Conservation (phyloP, 2,888 invertebrate species). For the Cheilosia vernalis region DNA sequence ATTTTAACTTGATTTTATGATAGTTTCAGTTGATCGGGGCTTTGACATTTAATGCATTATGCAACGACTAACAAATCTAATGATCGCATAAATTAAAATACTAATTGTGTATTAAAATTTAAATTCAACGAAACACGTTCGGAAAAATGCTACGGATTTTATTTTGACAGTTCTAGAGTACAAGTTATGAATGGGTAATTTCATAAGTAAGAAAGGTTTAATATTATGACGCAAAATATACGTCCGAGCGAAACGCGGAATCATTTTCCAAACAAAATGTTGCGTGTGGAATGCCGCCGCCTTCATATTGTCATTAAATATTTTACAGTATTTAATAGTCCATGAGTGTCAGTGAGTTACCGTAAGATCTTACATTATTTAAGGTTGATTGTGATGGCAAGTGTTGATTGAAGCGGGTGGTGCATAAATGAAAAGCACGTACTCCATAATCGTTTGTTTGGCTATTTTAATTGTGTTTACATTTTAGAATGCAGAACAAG, state of each 20-base stretch:
- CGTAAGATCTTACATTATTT: conserved; percentile 22
- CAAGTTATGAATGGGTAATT: conserved; percentile 32
- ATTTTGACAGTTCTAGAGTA: neutral
- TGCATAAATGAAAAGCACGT: conserved; percentile 12
- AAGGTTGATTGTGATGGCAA: conserved; percentile 1
- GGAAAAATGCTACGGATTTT: neutral
- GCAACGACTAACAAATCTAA: conserved; percentile 10
- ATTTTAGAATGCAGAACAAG: conserved; percentile 15
- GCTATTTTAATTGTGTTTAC: conserved; percentile 29
- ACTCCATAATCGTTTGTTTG: conserved; percentile 19
- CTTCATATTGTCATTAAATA: neutral
- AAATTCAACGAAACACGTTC: conserved; percentile 28
- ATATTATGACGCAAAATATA: neutral
- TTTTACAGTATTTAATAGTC: conserved; percentile 29
- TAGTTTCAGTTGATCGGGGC: conserved; percentile 27
- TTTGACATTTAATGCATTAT: conserved; percentile 41
- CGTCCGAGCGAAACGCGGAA: neutral
- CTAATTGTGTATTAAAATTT: conserved; percentile 8
- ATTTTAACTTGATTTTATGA: conserved; percentile 21
- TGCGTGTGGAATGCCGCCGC: conserved; percentile 14
- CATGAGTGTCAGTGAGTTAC: conserved; percentile 16
- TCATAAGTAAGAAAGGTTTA: conserved; percentile 5
- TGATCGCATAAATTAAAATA: conserved; percentile 5
- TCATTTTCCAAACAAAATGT: neutral
- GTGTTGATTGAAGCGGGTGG: neutral